Evolutionary conservation across 2,797 vertebrate species (phyloP).

Genomic region (Phoeniculus purpureus): DNA sequence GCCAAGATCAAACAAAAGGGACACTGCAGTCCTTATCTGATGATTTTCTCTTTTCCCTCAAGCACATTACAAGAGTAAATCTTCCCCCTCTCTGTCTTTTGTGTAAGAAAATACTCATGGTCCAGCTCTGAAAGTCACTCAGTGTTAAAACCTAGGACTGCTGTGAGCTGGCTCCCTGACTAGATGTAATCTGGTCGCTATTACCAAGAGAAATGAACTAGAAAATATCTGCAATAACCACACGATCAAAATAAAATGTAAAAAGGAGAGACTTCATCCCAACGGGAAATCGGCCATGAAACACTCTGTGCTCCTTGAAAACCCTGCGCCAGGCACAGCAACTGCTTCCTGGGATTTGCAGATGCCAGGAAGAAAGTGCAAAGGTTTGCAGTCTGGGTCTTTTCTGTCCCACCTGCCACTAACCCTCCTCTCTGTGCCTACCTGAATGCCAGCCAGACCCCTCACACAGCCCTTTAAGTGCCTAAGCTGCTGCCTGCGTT

Average conservation of each 20-base stretch:
- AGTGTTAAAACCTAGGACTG: neutral
- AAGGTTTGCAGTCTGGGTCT: neutral
- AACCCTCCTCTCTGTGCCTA: neutral
- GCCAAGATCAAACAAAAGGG: neutral
- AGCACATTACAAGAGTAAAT: slow-evolving; percentile 2
- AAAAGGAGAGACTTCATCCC: neutral
- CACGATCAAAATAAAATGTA: neutral
- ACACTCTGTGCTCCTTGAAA: neutral
- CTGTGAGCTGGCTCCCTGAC: neutral
- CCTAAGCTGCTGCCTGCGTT: neutral
- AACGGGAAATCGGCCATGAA: neutral
- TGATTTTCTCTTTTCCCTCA: neutral
- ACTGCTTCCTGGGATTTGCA: neutral
- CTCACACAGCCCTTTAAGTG: neutral
- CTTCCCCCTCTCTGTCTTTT: neutral
- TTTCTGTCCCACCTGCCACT: neutral
- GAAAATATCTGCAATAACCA: slow-evolving; percentile 15
- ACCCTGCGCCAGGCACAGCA: neutral
- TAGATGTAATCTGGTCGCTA: neutral
- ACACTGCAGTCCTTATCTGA: neutral
- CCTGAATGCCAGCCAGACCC: neutral
- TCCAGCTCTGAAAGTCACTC: neutral
- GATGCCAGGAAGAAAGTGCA: rapidly evolving
- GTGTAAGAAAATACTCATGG: neutral
- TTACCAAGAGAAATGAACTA: slow-evolving; percentile 23